Conservation (phyloP, 2,888 invertebrate genomes). For the Psylliodes chrysocephalus region DNA sequence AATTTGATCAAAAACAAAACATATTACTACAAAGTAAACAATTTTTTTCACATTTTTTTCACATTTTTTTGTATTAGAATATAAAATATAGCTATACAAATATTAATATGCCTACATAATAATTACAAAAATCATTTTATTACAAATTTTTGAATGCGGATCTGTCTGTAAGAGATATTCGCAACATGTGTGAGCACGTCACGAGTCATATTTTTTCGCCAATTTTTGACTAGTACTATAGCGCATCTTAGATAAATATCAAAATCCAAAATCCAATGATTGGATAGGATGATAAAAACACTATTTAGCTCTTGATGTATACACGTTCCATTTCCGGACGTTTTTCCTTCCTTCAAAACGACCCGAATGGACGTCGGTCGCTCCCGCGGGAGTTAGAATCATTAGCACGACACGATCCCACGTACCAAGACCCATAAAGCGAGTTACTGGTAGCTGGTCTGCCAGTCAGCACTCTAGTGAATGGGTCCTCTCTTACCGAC, state of each 20-base stretch:
- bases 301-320: constrained; percentile 31
- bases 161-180: too few relatives aligned
- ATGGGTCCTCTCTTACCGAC: constrained; percentile 43
- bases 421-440: constrained; percentile 59
- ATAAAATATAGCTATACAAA: too few relatives aligned
- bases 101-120: too few relatives aligned
- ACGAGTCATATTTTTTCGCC: too few relatives aligned
- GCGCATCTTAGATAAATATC: background rate
- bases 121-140: too few relatives aligned
- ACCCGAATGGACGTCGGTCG: constrained; percentile 42
- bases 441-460: constrained; percentile 60
- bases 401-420: constrained; percentile 62
- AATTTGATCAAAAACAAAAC: too few relatives aligned
- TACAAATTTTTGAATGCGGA: too few relatives aligned
- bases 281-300: constrained; percentile 31
- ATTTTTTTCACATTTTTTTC: too few relatives aligned
- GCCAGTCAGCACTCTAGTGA: constrained; percentile 61
- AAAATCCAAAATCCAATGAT: background rate
- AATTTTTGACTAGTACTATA: too few relatives aligned
- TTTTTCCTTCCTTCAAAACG: constrained; percentile 30
- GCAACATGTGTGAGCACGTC: too few relatives aligned
- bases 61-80: too few relatives aligned
- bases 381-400: constrained; percentile 58
- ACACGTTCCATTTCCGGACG: constrained; percentile 34
- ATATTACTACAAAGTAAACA: too few relatives aligned